Conservation (phyloP, 2,797 vertebrate species). For the Jordanella pulchra region DNA sequence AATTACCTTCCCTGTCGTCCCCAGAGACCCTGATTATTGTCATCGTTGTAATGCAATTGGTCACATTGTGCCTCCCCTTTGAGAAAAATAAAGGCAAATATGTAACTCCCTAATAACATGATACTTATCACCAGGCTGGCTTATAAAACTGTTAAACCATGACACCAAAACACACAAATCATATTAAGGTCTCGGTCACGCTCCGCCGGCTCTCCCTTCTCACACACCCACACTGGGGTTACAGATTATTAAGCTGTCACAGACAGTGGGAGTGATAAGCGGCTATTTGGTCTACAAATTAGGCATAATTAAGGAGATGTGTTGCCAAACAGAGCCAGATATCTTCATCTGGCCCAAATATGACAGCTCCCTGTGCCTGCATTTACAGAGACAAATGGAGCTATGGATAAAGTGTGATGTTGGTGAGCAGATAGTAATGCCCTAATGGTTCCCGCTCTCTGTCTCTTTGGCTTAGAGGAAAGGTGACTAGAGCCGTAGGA, state of each 20-base stretch:
- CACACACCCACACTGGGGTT: constrained; percentile 69
- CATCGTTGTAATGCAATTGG: constrained; percentile 79
- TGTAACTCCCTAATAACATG: constrained; percentile 80
- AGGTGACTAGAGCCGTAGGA: constrained; percentile 52
- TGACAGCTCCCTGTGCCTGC: constrained; percentile 66
- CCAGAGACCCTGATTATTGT: constrained; percentile 76
- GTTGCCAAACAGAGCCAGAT: constrained; percentile 79
- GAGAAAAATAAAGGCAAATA: constrained; percentile 81
- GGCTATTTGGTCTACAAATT: constrained; percentile 86
- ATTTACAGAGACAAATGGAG: constrained; percentile 61
- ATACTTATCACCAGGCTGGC: constrained; percentile 74
- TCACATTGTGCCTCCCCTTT: constrained; percentile 70
- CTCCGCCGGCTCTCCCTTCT: constrained; percentile 54
- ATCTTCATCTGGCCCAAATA: constrained; percentile 76
- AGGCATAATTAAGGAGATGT: constrained; percentile 82
- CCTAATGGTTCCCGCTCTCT: constrained; percentile 53
- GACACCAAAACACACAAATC: constrained; percentile 84
- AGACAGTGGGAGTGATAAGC: constrained; percentile 82
- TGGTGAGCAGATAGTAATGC: constrained; percentile 61
- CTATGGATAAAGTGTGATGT: constrained; percentile 67
- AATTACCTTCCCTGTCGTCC: constrained; percentile 71
- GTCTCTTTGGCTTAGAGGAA: constrained; percentile 64
- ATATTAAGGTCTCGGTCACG: constrained; percentile 81
- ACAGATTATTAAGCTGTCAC: constrained; percentile 85
- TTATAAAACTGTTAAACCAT: constrained; percentile 83